Evolutionary conservation across 2,888 invertebrate genomes (phyloP).

Genomic region (Chrysolina americana): DNA sequence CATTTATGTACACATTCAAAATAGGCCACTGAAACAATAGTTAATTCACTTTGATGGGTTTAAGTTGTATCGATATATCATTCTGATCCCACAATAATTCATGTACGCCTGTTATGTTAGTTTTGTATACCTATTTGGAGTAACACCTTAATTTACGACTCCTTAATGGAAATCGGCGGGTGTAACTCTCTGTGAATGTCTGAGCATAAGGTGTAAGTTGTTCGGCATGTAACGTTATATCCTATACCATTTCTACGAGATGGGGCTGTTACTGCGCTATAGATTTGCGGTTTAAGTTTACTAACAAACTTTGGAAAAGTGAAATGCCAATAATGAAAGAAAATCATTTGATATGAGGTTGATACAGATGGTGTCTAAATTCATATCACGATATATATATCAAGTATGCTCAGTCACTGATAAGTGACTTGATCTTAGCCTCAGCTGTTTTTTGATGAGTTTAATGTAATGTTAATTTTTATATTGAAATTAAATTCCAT

Average conservation of each 20-base stretch:
- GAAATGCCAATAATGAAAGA: background rate
- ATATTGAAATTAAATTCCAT: no score
- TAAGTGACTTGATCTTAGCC: no score
- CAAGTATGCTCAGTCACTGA: no score
- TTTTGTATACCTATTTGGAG: slow-evolving; percentile 39
- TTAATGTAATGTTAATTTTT: no score
- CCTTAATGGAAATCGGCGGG: slow-evolving; percentile 38
- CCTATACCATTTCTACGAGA: background rate
- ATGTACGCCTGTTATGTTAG: slow-evolving; percentile 37
- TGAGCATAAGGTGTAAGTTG: slow-evolving; percentile 18
- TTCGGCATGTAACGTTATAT: slow-evolving; percentile 5
- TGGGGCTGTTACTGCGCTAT: background rate
- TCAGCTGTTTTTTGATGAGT: no score
- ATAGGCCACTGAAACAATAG: slow-evolving; percentile 11
- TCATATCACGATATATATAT: no score
- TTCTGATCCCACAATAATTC: slow-evolving; percentile 31
- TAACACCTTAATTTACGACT: slow-evolving; percentile 37
- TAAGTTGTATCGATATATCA: slow-evolving; percentile 25
- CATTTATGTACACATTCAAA: background rate
- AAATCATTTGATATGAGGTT: background rate
- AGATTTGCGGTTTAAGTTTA: background rate
- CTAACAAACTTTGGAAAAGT: slow-evolving; percentile 8
- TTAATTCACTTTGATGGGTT: background rate
- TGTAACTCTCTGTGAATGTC: slow-evolving; percentile 31
- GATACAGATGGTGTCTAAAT: no score